Evolutionary conservation across 92 coral and sea anemone species (phyloP).

Genomic region (Zoanthus sociatus): DNA sequence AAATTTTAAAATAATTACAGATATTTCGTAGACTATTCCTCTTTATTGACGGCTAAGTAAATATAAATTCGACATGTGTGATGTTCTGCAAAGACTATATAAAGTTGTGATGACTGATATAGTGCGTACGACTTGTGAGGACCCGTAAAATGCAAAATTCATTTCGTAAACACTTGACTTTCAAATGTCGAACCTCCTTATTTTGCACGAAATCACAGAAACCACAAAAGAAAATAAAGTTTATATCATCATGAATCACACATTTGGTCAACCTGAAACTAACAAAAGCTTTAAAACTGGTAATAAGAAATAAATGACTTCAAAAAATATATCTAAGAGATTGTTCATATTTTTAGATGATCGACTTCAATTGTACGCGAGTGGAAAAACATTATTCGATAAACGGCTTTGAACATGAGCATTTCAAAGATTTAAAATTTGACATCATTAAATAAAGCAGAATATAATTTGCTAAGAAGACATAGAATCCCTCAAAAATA

Average conservation of each 20-base stretch:
- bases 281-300: not conserved
- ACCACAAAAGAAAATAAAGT: not conserved
- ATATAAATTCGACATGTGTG: not conserved
- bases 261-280: not conserved
- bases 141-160: constrained; percentile 11
- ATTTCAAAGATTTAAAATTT: not conserved
- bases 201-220: constrained; percentile 37
- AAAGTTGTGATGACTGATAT: constrained; percentile 11
- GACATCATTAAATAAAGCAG: not conserved
- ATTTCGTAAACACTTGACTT: constrained; percentile 28
- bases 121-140: not conserved
- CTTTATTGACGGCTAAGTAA: too few species aligned
- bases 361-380: not conserved
- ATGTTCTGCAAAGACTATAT: not conserved
- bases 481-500: not conserved
- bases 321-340: not conserved
- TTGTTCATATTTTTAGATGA: not conserved
- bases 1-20: not conserved
- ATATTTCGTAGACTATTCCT: too few species aligned
- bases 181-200: constrained; percentile 2
- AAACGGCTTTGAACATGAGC: not conserved
- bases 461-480: not conserved
- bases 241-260: not conserved
- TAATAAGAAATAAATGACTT: not conserved
- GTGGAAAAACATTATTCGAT: constrained; percentile 23